phyloP scores from a whole-genome alignment of 2,888 invertebrate genomes.

The Athripsodes cinereus region DNA sequence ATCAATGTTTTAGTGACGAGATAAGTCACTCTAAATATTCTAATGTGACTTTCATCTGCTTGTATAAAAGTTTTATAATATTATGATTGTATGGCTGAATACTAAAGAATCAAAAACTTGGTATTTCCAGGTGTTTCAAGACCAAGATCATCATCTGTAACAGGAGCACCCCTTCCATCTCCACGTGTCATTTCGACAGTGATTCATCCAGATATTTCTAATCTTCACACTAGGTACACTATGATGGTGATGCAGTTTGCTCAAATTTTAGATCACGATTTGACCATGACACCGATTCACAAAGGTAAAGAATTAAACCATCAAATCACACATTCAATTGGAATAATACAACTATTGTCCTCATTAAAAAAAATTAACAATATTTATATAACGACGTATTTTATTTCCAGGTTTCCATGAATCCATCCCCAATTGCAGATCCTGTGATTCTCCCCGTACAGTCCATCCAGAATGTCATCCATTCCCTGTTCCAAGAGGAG shows the following conservation, averaged over 20 bases:
- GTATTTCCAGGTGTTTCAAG: slow-evolving; percentile 66
- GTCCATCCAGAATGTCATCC: slow-evolving; percentile 94
- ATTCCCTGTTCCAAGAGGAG: slow-evolving; percentile 81
- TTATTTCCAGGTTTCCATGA: slow-evolving; percentile 65
- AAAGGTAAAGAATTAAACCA: slow-evolving; percentile 53
- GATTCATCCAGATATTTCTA: slow-evolving; percentile 88
- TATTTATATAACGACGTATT: background rate
- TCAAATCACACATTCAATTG: background rate
- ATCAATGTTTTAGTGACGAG: too few relatives aligned
- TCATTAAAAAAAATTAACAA: background rate
- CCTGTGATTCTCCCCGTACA: slow-evolving; percentile 79
- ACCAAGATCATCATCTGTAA: slow-evolving; percentile 67
- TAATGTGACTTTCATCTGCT: too few relatives aligned
- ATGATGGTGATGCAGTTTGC: slow-evolving; percentile 94
- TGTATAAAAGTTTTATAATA: too few relatives aligned
- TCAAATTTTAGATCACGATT: slow-evolving; percentile 90
- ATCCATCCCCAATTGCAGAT: slow-evolving; percentile 82
- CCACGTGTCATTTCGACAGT: slow-evolving; percentile 80
- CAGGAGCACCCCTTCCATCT: slow-evolving; percentile 74
- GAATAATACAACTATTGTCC: too few relatives aligned
- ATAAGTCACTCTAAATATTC: too few relatives aligned
- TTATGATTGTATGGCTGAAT: too few relatives aligned
- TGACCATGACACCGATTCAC: slow-evolving; percentile 90
- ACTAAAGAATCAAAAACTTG: too few relatives aligned
- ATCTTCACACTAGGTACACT: slow-evolving; percentile 80